A percentile compares a stretch with the other conserved stretches of the same genome.
phyloP scores from a whole-genome alignment of 1,140 invertebrate species.

The Alviniconcha marisindica region DNA sequence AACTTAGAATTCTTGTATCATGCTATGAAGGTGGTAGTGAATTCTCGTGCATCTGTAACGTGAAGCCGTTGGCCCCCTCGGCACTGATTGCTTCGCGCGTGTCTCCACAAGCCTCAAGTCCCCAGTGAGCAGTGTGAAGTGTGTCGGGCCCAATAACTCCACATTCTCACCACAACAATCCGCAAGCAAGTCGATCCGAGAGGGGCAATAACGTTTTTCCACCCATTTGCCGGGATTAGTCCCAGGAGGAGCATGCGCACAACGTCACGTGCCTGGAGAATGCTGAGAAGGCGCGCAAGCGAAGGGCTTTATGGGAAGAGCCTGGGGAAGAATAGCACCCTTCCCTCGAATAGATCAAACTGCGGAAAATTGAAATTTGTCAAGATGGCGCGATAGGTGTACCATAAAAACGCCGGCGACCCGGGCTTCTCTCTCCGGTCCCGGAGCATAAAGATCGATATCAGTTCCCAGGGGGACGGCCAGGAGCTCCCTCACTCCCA shows the following conservation, averaged over 20 bases:
- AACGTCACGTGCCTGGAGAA: constrained; percentile 27
- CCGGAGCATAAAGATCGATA: constrained; percentile 36
- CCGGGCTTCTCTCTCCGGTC: not conserved
- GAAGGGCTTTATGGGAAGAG: constrained; percentile 23
- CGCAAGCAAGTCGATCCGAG: not conserved
- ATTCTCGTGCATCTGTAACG: too few species aligned
- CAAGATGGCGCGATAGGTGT: constrained; percentile 43
- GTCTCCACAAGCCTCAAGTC: not conserved
- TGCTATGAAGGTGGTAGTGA: too few species aligned
- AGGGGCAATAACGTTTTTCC: constrained; percentile 42
- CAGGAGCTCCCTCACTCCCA: too few species aligned
- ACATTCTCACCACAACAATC: too few species aligned
- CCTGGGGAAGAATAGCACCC: constrained; percentile 37
- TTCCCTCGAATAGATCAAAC: constrained; percentile 38
- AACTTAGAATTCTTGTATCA: too few species aligned
- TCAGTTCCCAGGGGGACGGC: not conserved
- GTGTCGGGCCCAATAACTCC: not conserved
- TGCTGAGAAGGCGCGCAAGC: constrained; percentile 26
- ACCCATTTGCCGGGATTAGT: constrained; percentile 42
- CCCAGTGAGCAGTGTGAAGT: not conserved
- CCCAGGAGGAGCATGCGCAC: constrained; percentile 33
- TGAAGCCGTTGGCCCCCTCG: not conserved
- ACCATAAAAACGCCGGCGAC: constrained; percentile 30
- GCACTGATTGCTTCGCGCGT: not conserved
- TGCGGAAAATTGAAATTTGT: constrained; percentile 44